A percentile compares a stretch with the other conserved stretches of the same genome.
These are phyloP conservation scores for Drosophila parthenogenetica DNA, from an alignment of 2,888 invertebrate species.

Conservation along the genomic window DNA sequence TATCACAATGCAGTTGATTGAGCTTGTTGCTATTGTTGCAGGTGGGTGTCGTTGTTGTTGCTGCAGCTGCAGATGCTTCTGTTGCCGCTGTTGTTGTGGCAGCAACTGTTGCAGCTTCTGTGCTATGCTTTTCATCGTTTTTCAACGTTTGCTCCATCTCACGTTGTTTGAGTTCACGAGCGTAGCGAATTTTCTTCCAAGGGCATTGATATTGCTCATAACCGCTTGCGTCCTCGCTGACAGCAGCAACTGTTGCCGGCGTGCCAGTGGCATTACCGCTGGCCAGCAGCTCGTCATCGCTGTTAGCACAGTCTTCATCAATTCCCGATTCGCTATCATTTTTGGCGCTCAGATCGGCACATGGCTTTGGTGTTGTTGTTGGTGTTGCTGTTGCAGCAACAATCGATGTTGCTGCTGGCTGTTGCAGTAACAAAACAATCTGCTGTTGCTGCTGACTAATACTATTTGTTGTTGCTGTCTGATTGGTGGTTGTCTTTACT, in stretches of 20 bases:
- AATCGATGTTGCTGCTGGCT: constrained; percentile 47
- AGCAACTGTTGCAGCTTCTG: constrained; percentile 17
- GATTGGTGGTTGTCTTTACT: constrained; percentile 78
- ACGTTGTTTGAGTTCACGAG: constrained; percentile 84
- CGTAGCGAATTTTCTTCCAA: constrained; percentile 85
- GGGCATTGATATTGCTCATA: constrained; percentile 84
- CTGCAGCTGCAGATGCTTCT: constrained; percentile 25
- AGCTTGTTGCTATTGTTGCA: constrained; percentile 58
- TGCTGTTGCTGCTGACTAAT: constrained; percentile 78
- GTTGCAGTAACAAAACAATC: constrained; percentile 69
- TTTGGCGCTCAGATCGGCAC: constrained; percentile 64
- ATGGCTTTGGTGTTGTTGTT: constrained; percentile 71
- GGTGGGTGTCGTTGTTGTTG: constrained; percentile 40
- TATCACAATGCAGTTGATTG: constrained; percentile 77
- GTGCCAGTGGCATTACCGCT: constrained; percentile 31
- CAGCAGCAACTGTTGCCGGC: constrained; percentile 43
- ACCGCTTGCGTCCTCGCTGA: constrained; percentile 28
- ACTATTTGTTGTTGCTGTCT: constrained; percentile 71
- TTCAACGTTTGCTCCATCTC: constrained; percentile 70
- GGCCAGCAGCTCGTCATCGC: constrained; percentile 65
- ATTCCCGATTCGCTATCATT: constrained; percentile 79
- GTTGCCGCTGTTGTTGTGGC: constrained; percentile 30
- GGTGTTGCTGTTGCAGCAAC: constrained; percentile 39
- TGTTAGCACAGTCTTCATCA: constrained; percentile 78
- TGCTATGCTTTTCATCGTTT: constrained; percentile 30